Conservation (phyloP, 2,113 vertebrate species). For the Pteropus alecto region DNA sequence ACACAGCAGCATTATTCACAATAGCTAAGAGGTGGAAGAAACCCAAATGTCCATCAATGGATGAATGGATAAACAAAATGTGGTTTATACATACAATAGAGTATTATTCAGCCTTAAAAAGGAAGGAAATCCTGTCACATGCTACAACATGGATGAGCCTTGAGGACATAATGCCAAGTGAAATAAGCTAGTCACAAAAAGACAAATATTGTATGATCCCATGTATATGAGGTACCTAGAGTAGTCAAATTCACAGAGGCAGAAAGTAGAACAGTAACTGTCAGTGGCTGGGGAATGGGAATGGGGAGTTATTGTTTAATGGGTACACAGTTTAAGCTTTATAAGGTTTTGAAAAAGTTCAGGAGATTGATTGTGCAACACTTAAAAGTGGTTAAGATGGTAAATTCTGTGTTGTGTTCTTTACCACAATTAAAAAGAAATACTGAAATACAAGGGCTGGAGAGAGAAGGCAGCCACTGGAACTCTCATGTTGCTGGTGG, state of each 20-base stretch:
- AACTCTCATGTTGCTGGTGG: background rate
- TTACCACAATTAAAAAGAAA: background rate
- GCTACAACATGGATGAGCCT: background rate
- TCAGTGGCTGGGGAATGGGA: background rate
- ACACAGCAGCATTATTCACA: background rate
- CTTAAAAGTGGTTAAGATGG: background rate
- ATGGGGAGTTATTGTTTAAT: background rate
- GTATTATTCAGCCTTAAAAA: background rate
- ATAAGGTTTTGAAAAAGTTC: background rate
- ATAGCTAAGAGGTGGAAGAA: background rate
- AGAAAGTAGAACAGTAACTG: background rate
- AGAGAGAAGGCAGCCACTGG: background rate
- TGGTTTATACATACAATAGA: background rate
- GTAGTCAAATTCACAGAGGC: background rate
- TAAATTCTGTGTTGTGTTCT: background rate
- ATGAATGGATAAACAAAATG: background rate
- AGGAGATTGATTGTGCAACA: background rate
- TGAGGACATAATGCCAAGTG: background rate
- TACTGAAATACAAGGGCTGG: background rate
- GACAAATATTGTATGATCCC: background rate
- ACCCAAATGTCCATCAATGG: background rate
- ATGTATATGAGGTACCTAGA: background rate
- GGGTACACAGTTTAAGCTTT: background rate
- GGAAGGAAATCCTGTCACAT: constrained; percentile 2
- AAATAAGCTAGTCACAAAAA: background rate